Conservation (phyloP, 2,888 invertebrate genomes). For the Callosobruchus maculatus region DNA sequence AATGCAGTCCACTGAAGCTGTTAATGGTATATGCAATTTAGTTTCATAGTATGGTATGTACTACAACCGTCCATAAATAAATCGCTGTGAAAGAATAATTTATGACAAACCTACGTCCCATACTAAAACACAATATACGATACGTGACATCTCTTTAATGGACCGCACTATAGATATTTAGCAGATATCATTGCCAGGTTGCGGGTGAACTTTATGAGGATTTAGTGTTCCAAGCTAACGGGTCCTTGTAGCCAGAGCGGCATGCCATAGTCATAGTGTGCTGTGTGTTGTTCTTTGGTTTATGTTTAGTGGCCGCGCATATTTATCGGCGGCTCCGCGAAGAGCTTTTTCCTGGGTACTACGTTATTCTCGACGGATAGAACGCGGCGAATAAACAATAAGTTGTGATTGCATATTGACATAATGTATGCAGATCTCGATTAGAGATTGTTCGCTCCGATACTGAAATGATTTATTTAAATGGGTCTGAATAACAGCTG, state of each 20-base stretch:
- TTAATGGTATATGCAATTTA: too few relatives aligned
- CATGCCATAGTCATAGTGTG: neutral
- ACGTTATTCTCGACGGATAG: neutral
- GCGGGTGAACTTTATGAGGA: neutral
- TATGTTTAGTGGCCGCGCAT: neutral
- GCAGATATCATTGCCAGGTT: neutral
- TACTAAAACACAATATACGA: too few relatives aligned
- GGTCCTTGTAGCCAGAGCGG: neutral
- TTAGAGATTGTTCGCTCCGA: neutral
- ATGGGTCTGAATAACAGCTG: neutral
- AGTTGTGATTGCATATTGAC: neutral
- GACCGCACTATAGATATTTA: neutral
- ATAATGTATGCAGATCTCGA: neutral
- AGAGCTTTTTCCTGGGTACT: neutral
- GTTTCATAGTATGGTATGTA: too few relatives aligned
- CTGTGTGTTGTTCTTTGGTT: neutral
- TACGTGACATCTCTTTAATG: neutral
- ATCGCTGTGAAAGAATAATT: too few relatives aligned
- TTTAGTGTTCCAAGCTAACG: neutral
- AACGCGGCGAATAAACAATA: neutral
- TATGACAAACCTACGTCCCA: too few relatives aligned
- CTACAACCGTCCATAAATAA: too few relatives aligned
- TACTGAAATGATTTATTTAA: neutral
- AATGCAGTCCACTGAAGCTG: too few relatives aligned
- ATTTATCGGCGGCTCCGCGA: neutral